Evolutionary conservation across 2,888 invertebrate genomes (phyloP).

Genomic region (Drosophila mimica): DNA sequence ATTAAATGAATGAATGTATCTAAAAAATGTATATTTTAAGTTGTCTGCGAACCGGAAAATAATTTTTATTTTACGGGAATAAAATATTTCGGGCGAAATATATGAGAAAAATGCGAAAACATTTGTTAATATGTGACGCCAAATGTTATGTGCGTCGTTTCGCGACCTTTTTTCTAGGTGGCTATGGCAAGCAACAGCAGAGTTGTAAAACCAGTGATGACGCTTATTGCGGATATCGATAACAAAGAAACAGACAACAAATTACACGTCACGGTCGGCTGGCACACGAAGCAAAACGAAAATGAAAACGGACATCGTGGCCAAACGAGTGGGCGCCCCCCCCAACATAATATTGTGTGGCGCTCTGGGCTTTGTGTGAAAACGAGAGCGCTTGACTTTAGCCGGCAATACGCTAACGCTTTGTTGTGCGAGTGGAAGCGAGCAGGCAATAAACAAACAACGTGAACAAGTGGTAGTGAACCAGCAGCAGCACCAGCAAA

Average conservation of each 20-base stretch:
- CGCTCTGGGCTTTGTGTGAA: slow-evolving; percentile 42
- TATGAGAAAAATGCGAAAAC: not conserved
- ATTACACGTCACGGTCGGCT: slow-evolving; percentile 64
- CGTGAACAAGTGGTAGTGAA: slow-evolving; percentile 69
- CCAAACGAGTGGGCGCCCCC: slow-evolving; percentile 52
- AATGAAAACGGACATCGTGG: slow-evolving; percentile 53
- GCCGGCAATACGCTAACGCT: slow-evolving; percentile 48
- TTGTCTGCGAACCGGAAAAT: not conserved
- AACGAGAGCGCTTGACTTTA: slow-evolving; percentile 57
- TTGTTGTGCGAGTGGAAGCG: slow-evolving; percentile 36
- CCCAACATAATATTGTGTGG: slow-evolving; percentile 53
- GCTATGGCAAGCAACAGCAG: slow-evolving; percentile 8
- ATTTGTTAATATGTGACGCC: slow-evolving; percentile 9
- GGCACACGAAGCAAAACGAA: slow-evolving; percentile 45
- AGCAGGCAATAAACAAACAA: slow-evolving; percentile 64
- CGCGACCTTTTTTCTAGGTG: slow-evolving; percentile 12
- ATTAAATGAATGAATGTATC: not conserved
- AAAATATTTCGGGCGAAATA: not conserved
- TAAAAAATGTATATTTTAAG: not conserved
- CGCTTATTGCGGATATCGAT: slow-evolving; percentile 38
- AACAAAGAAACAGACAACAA: slow-evolving; percentile 36
- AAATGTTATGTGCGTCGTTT: not conserved
- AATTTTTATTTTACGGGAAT: not conserved
- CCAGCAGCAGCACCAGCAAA: slow-evolving; percentile 30
- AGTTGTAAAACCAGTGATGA: slow-evolving; percentile 27